Conservation (phyloP, 2,888 invertebrate genomes). For the Xestoiulus laeticollis region DNA sequence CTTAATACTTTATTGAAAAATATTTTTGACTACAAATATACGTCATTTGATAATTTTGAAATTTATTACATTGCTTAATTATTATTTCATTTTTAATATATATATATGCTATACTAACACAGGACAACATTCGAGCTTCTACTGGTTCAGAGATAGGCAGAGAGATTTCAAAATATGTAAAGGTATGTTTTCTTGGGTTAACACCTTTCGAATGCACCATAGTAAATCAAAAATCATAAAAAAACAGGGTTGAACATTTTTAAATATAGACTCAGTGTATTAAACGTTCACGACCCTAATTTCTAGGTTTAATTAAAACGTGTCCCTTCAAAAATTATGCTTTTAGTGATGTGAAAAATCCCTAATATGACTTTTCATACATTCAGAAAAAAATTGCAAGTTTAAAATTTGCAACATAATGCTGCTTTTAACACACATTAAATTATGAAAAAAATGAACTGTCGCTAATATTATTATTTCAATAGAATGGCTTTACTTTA, state of each 20-base stretch:
- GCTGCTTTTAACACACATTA: background rate
- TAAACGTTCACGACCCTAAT: background rate
- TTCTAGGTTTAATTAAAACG: background rate
- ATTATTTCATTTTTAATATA: background rate
- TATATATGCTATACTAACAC: slow-evolving; percentile 43
- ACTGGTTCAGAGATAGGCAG: slow-evolving; percentile 57
- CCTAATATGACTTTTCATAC: too few relatives aligned
- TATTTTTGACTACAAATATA: too few relatives aligned
- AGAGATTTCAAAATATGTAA: slow-evolving; percentile 58
- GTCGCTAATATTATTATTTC: background rate
- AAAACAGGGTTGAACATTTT: background rate
- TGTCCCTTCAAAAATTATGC: background rate
- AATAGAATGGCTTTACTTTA: background rate
- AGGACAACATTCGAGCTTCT: slow-evolving; percentile 52
- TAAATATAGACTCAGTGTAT: background rate
- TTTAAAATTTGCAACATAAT: too few relatives aligned
- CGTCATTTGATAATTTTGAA: background rate
- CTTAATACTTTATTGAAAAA: background rate
- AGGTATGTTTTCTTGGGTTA: slow-evolving; percentile 56
- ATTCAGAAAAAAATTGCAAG: too few relatives aligned
- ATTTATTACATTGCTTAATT: background rate
- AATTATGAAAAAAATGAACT: background rate
- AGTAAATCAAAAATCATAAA: background rate
- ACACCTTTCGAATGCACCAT: background rate
- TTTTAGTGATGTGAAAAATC: too few relatives aligned